Evolutionary conservation across 2,797 vertebrate species (phyloP).

Genomic region (Remorina albescens): DNA sequence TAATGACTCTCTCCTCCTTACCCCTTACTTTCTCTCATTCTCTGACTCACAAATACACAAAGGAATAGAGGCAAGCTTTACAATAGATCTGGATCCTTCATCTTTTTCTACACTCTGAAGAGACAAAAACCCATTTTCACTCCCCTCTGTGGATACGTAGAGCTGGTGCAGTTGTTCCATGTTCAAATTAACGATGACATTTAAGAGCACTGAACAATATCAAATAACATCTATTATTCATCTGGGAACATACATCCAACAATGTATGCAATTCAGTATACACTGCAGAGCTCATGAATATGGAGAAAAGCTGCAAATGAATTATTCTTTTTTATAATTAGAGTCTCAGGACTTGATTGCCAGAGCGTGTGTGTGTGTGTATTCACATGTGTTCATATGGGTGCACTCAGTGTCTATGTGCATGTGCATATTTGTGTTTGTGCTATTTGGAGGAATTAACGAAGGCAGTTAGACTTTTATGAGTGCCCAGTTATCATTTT

Average conservation of each 20-base stretch:
- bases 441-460: conserved; percentile 44
- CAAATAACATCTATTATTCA: conserved; percentile 80
- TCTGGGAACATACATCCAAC: conserved; percentile 60
- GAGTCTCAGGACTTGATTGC: conserved; percentile 63
- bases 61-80: conserved; percentile 65
- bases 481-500: conserved; percentile 37
- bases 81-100: conserved; percentile 63
- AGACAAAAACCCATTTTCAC: conserved; percentile 58
- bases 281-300: conserved; percentile 70
- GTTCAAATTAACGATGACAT: conserved; percentile 80
- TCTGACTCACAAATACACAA: conserved; percentile 58
- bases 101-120: conserved; percentile 55
- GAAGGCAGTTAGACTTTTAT: conserved; percentile 42
- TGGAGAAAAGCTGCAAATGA: conserved; percentile 65
- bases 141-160: conserved; percentile 54
- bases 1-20: conserved; percentile 42
- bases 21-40: conserved; percentile 5
- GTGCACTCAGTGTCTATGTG: background rate
- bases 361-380: conserved; percentile 16
- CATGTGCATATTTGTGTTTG: background rate
- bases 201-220: conserved; percentile 78
- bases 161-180: conserved; percentile 52
- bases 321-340: conserved; percentile 80
- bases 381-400: conserved; percentile 19
- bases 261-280: conserved; percentile 66